These are phyloP conservation scores for Phyllostomus discolor DNA, from an alignment of 2,113 vertebrate genomes.

Conservation along the genomic window DNA sequence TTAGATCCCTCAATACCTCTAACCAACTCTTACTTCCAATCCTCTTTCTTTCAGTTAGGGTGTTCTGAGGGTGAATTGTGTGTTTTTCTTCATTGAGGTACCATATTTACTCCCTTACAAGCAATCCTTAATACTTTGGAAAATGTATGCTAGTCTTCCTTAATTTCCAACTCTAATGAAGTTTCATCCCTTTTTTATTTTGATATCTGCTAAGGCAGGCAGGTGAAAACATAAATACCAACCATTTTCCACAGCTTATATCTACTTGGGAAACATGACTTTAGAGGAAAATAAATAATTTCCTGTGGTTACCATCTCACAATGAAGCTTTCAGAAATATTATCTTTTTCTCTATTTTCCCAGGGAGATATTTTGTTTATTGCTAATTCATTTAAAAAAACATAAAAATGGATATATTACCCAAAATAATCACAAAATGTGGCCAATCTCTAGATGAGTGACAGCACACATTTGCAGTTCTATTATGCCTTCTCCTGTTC, in stretches of 20 bases:
- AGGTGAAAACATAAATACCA: not conserved
- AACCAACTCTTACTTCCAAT: not conserved
- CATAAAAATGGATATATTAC: not conserved
- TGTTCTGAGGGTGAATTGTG: not conserved
- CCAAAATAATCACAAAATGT: conserved; percentile 4
- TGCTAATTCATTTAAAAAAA: conserved; percentile 44
- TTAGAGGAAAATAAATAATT: not conserved
- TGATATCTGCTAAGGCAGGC: not conserved
- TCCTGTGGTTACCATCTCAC: not conserved
- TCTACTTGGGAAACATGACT: not conserved
- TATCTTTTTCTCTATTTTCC: not conserved
- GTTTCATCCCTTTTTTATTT: not conserved
- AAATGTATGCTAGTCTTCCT: not conserved
- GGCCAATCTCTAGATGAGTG: not conserved
- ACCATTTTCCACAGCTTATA: not conserved
- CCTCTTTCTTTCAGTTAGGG: not conserved
- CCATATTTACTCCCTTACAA: not conserved
- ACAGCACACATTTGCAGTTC: conserved; percentile 26
- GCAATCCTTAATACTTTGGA: not conserved
- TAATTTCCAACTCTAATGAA: not conserved
- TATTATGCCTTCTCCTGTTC: not conserved
- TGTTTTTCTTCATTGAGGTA: not conserved
- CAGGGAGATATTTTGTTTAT: not conserved
- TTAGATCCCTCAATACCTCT: not conserved
- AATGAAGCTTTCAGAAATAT: too few species aligned